These are phyloP conservation scores for Grus americana DNA, from an alignment of 2,113 vertebrate species.

Conservation along the genomic window DNA sequence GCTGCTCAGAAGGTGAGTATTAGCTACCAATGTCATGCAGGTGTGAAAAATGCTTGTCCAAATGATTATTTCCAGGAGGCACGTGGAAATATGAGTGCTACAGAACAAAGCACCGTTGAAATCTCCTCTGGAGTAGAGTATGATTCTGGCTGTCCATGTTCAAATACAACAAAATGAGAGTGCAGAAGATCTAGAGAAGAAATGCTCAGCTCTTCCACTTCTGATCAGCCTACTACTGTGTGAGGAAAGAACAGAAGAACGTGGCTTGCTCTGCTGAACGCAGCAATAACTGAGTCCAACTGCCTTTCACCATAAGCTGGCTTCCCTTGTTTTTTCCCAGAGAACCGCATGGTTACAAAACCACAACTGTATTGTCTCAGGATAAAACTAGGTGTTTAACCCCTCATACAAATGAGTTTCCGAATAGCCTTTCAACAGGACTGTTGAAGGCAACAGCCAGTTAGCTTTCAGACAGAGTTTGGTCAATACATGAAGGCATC, in stretches of 20 bases:
- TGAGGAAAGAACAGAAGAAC: not conserved
- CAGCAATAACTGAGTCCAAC: not conserved
- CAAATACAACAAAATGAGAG: not conserved
- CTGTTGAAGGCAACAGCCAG: not conserved
- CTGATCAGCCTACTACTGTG: not conserved
- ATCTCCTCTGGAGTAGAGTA: not conserved
- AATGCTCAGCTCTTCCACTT: not conserved
- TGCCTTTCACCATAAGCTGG: not conserved
- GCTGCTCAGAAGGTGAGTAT: not conserved
- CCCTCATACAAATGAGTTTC: not conserved
- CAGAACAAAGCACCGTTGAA: not conserved
- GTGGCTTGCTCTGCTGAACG: not conserved
- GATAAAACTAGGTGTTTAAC: not conserved
- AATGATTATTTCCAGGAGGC: not conserved
- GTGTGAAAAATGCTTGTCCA: not conserved
- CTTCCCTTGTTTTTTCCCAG: not conserved
- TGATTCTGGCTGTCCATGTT: not conserved
- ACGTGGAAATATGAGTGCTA: not conserved
- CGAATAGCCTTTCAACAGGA: not conserved
- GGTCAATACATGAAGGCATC: not conserved
- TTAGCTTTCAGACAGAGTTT: not conserved
- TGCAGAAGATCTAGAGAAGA: not conserved
- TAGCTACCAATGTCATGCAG: not conserved
- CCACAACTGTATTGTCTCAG: not conserved
- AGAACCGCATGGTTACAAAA: not conserved